phyloP scores from a whole-genome alignment of 2,888 invertebrate genomes.

The Oithona nana region DNA sequence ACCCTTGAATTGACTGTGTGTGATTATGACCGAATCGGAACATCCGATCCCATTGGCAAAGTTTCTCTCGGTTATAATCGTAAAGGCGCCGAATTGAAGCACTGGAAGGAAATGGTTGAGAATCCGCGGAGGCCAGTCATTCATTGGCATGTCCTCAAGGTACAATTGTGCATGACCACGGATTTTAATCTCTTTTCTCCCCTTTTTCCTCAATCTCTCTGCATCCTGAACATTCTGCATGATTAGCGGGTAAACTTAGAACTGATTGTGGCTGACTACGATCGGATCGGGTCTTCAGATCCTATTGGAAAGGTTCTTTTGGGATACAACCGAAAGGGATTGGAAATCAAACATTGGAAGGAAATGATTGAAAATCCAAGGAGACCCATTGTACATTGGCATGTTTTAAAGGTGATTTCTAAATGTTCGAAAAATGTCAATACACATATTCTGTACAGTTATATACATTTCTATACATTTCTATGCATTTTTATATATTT shows the following conservation, averaged over 20 bases:
- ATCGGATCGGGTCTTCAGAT: constrained; percentile 11
- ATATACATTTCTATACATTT: neutral
- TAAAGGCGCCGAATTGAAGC: constrained; percentile 65
- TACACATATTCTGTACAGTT: neutral
- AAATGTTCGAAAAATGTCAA: neutral
- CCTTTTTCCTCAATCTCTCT: neutral
- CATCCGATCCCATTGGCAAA: constrained; percentile 16
- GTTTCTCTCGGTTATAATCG: constrained; percentile 17
- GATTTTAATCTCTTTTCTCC: too few species aligned
- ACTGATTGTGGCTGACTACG: constrained; percentile 13
- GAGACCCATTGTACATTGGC: constrained; percentile 99
- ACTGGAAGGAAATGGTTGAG: constrained; percentile 99
- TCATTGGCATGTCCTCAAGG: constrained; percentile 34
- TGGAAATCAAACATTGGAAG: constrained; percentile 97
- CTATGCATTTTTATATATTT: neutral
- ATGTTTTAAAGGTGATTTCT: constrained; percentile 61
- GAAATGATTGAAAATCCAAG: constrained; percentile 99
- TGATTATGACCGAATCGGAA: constrained; percentile 17
- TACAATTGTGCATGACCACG: too few species aligned
- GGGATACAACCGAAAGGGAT: constrained; percentile 33
- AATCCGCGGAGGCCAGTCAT: constrained; percentile 97
- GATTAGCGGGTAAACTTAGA: constrained; percentile 11
- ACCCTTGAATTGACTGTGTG: constrained; percentile 12
- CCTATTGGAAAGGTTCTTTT: constrained; percentile 12
- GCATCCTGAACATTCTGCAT: neutral